Evolutionary conservation across 2,888 invertebrate species (phyloP).

Genomic region (Steinernema hermaphroditum): DNA sequence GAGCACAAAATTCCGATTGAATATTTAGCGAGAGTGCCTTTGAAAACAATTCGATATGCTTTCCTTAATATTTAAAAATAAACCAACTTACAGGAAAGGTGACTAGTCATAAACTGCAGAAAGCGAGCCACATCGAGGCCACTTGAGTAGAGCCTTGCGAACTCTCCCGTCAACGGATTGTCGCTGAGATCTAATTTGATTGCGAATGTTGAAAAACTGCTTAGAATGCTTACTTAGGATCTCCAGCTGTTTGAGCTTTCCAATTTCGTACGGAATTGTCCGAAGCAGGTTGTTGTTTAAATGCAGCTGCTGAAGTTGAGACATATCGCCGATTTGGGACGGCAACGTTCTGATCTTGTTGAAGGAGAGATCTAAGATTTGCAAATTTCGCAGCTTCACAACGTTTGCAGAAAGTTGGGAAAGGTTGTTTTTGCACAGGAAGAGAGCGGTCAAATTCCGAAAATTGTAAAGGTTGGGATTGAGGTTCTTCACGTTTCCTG

Average conservation of each 20-base stretch:
- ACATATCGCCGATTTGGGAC: constrained; percentile 92
- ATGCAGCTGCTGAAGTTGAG: constrained; percentile 79
- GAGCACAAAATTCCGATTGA: too few relatives aligned
- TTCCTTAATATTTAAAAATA: not conserved
- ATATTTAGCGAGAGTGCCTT: too few relatives aligned
- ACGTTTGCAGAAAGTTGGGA: constrained; percentile 87
- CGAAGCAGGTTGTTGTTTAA: constrained; percentile 91
- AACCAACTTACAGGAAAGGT: constrained; percentile 13
- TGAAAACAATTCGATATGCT: too few relatives aligned
- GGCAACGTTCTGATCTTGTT: constrained; percentile 93
- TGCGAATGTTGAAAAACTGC: not conserved
- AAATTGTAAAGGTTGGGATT: constrained; percentile 88
- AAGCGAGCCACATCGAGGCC: constrained; percentile 4
- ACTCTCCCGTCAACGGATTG: constrained; percentile 19
- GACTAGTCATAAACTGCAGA: constrained; percentile 16
- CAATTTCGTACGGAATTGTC: constrained; percentile 89
- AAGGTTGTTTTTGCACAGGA: constrained; percentile 92
- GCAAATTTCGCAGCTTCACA: constrained; percentile 79
- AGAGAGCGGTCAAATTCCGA: constrained; percentile 87
- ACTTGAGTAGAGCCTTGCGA: constrained; percentile 7
- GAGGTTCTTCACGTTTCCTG: constrained; percentile 91
- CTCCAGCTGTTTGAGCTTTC: constrained; percentile 93
- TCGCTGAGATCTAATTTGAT: constrained; percentile 5
- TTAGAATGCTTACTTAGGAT: constrained; percentile 75
- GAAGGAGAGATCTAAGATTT: constrained; percentile 86